These are phyloP conservation scores for Drosophila ochracea DNA, from an alignment of 2,888 invertebrate genomes.

Conservation along the genomic window DNA sequence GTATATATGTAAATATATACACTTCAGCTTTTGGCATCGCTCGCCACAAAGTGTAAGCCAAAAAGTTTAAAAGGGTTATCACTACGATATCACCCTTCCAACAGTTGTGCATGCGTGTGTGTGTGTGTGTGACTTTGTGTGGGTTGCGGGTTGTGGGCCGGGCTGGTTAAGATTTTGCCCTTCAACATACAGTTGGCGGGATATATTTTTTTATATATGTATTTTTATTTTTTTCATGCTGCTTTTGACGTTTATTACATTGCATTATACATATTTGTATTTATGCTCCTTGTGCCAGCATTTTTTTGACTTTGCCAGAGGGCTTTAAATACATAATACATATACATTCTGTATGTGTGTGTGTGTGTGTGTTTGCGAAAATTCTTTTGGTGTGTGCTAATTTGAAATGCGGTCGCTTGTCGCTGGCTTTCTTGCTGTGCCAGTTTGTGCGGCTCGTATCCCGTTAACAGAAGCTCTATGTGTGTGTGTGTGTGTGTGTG, in stretches of 20 bases:
- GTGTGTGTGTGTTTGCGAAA: slow-evolving; percentile 16
- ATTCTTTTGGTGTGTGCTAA: slow-evolving; percentile 63
- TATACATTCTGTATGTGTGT: background rate
- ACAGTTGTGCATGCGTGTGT: slow-evolving; percentile 1
- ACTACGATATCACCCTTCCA: slow-evolving; percentile 45
- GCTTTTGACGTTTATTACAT: slow-evolving; percentile 78
- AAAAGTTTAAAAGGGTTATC: slow-evolving; percentile 75
- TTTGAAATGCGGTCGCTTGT: slow-evolving; percentile 74
- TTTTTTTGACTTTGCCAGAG: slow-evolving; percentile 34
- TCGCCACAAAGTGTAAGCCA: slow-evolving; percentile 33
- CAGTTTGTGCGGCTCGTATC: slow-evolving; percentile 37
- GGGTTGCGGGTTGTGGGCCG: slow-evolving; percentile 2
- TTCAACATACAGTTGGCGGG: slow-evolving; percentile 35
- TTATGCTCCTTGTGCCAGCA: slow-evolving; percentile 64
- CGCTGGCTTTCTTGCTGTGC: slow-evolving; percentile 33
- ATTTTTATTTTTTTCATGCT: slow-evolving; percentile 40
- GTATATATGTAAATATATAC: background rate
- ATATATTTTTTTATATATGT: slow-evolving; percentile 23
- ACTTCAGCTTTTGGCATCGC: slow-evolving; percentile 40
- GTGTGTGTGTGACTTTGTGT: slow-evolving; percentile 2
- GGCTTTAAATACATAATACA: slow-evolving; percentile 48
- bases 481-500: slow-evolving; percentile 3
- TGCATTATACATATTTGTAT: slow-evolving; percentile 74
- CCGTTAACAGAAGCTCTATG: slow-evolving; percentile 30
- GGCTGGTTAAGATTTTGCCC: slow-evolving; percentile 42